A percentile compares a stretch with the other conserved stretches of the same genome.
Conservation (phyloP, 2,888 invertebrate species). For the Temnothorax unifasciatus region DNA sequence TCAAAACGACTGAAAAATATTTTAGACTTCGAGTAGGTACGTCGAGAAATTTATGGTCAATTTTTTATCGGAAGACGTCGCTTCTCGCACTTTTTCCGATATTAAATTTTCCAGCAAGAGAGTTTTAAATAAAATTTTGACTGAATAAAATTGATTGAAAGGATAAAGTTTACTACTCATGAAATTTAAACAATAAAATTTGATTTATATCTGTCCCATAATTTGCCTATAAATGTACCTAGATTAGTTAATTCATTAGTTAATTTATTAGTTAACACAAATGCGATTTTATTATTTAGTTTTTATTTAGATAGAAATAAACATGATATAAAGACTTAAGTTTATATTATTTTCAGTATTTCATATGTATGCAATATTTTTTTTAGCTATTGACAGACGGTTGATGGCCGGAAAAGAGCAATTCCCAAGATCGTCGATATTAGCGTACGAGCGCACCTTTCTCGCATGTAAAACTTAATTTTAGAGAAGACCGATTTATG, state of each 20-base stretch:
- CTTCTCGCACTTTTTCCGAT: neutral
- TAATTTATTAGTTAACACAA: neutral
- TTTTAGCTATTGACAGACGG: neutral
- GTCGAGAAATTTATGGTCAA: neutral
- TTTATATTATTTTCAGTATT: neutral
- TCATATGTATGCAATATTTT: neutral
- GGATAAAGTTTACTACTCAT: neutral
- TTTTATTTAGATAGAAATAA: neutral
- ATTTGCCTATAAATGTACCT: neutral
- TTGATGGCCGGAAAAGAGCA: constrained; percentile 51
- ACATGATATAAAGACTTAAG: neutral
- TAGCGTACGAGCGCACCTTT: neutral
- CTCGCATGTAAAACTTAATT: constrained; percentile 60
- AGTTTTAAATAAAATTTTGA: neutral
- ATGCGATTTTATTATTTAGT: neutral
- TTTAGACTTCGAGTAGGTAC: neutral
- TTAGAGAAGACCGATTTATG: constrained; percentile 64
- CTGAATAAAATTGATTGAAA: neutral
- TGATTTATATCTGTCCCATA: neutral
- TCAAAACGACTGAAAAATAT: neutral
- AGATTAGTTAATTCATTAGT: neutral
- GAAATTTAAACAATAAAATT: neutral
- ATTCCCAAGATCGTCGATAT: constrained; percentile 41
- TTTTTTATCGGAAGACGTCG: neutral
- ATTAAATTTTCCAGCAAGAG: neutral